These are phyloP conservation scores for Helostoma temminkii DNA, from an alignment of 2,797 vertebrate species.

Conservation along the genomic window DNA sequence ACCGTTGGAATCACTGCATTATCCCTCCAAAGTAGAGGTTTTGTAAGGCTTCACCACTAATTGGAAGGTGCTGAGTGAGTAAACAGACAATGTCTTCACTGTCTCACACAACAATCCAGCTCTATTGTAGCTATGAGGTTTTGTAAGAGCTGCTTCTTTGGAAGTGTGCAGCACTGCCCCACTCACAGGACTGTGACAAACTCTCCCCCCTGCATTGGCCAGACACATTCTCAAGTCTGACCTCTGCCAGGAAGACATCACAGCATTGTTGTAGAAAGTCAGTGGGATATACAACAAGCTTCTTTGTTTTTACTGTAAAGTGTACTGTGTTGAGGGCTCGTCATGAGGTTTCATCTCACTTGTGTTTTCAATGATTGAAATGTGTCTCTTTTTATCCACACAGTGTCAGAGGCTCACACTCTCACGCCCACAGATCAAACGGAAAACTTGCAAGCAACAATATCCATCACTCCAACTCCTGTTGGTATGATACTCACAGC, in stretches of 20 bases:
- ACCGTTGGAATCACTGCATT: conserved; percentile 34
- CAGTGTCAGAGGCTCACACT: conserved; percentile 61
- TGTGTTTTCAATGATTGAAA: conserved; percentile 43
- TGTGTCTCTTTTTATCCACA: neutral
- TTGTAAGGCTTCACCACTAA: conserved; percentile 50
- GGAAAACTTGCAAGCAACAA: neutral
- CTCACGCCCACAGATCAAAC: neutral
- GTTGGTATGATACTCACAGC: conserved; percentile 38
- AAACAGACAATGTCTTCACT: conserved; percentile 69
- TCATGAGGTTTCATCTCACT: conserved; percentile 35
- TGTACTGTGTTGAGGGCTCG: conserved; percentile 24
- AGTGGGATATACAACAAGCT: conserved; percentile 44
- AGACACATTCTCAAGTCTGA: conserved; percentile 58
- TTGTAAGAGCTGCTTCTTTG: conserved; percentile 63
- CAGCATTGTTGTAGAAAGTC: conserved; percentile 61
- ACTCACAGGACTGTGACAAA: conserved; percentile 74
- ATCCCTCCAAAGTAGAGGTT: conserved; percentile 45
- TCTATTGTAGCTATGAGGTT: conserved; percentile 71
- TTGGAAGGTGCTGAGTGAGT: conserved; percentile 72
- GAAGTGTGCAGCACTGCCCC: conserved; percentile 59
- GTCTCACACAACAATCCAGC: conserved; percentile 67
- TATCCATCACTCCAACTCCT: neutral
- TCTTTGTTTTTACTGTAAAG: conserved; percentile 57
- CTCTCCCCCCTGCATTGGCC: conserved; percentile 54
- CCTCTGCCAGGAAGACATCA: conserved; percentile 55